Evolutionary conservation across 2,888 invertebrate genomes (phyloP).

Genomic region (Himalopsyche kuldschensis): DNA sequence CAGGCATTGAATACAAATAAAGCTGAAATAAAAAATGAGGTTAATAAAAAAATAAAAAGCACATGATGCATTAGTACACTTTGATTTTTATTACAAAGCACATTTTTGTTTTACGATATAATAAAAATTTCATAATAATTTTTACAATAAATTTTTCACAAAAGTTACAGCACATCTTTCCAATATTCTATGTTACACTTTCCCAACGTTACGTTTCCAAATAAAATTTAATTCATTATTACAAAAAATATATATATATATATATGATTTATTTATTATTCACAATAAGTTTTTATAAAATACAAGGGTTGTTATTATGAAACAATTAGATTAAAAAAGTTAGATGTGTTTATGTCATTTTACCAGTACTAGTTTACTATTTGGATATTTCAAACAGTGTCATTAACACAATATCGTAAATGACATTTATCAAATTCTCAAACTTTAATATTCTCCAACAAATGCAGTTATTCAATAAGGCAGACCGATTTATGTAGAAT

Average conservation of each 20-base stretch:
- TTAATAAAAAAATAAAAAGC: neutral
- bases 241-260: too few relatives aligned
- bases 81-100: neutral
- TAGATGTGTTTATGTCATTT: neutral
- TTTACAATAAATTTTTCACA: neutral
- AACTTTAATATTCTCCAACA: neutral
- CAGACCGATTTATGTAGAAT: neutral
- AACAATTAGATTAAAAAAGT: neutral
- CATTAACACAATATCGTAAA: neutral
- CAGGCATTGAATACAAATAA: neutral
- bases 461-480: neutral
- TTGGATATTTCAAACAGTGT: too few relatives aligned
- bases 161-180: neutral
- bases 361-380: too few relatives aligned
- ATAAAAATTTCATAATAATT: neutral
- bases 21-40: neutral
- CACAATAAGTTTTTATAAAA: conserved; percentile 7
- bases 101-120: neutral
- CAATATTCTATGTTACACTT: neutral
- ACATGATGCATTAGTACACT: neutral
- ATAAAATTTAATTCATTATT: neutral
- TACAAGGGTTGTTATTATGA: neutral
- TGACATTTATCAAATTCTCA: neutral
- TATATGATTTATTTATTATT: neutral
- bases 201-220: neutral